Conservation (phyloP, 2,888 invertebrate species). For the Apeira syringaria region DNA sequence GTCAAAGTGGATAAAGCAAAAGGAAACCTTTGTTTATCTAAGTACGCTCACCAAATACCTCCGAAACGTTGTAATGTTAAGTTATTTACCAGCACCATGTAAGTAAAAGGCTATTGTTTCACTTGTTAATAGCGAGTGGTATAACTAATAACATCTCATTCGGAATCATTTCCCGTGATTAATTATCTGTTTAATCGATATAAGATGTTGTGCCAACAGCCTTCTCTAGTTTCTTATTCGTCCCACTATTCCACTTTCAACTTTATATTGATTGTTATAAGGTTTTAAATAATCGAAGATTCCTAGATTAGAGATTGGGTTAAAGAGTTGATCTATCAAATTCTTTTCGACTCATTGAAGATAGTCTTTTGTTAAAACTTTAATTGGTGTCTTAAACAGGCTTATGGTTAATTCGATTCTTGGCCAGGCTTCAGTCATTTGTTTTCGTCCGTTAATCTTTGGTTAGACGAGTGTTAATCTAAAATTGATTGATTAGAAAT, state of each 20-base stretch:
- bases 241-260: neutral
- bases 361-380: slow-evolving; percentile 78
- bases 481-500: slow-evolving; percentile 77
- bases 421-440: slow-evolving; percentile 66
- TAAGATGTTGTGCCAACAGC: slow-evolving; percentile 83
- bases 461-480: slow-evolving; percentile 70
- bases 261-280: neutral
- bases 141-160: slow-evolving; percentile 84
- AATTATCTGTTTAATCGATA: slow-evolving; percentile 84
- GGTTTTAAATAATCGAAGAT: slow-evolving; percentile 31
- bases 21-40: no score
- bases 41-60: no score
- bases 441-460: slow-evolving; percentile 68
- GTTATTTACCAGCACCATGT: slow-evolving; percentile 67
- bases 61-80: no score
- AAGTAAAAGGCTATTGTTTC: slow-evolving; percentile 69
- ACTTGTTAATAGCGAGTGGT: slow-evolving; percentile 81
- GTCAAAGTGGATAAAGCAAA: no score
- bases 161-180: slow-evolving; percentile 83
- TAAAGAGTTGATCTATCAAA: slow-evolving; percentile 83
- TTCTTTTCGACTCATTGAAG: slow-evolving; percentile 78
- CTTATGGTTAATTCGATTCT: slow-evolving; percentile 78
- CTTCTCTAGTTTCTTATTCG: slow-evolving; percentile 58
- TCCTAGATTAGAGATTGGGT: slow-evolving; percentile 67
- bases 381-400: slow-evolving; percentile 81